A percentile compares a stretch with the other conserved stretches of the same genome.
Evolutionary conservation across 2,888 invertebrate genomes (phyloP).

Genomic region (Noctua comes): DNA sequence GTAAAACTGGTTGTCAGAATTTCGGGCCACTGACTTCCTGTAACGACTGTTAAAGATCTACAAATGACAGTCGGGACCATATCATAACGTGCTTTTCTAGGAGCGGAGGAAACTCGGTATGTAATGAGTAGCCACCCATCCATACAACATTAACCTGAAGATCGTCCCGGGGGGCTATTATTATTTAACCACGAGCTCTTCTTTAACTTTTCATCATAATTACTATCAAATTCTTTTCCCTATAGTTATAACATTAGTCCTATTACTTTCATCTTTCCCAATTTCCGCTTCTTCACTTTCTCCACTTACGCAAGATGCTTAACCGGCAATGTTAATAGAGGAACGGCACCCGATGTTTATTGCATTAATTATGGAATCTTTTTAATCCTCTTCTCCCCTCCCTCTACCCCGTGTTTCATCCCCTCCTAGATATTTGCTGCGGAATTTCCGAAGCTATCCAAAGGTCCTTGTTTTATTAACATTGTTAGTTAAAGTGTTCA

Average conservation of each 20-base stretch:
- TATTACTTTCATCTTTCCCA: not conserved
- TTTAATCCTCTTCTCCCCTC: constrained; percentile 63
- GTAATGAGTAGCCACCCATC: too few relatives aligned
- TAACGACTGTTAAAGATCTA: too few relatives aligned
- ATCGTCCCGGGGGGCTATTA: too few relatives aligned
- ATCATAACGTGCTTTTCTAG: too few relatives aligned
- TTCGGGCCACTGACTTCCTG: too few relatives aligned
- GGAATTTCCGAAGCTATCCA: constrained; percentile 19
- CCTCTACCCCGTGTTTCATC: constrained; percentile 19
- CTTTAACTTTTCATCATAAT: not conserved
- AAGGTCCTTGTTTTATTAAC: constrained; percentile 24
- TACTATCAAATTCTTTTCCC: not conserved
- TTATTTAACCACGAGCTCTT: too few relatives aligned
- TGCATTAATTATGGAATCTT: constrained; percentile 73
- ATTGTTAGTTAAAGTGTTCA: constrained; percentile 21
- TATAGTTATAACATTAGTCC: not conserved
- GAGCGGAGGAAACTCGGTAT: too few relatives aligned
- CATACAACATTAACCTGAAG: too few relatives aligned
- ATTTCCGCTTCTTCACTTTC: not conserved
- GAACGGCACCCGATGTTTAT: constrained; percentile 68
- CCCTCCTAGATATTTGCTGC: constrained; percentile 27
- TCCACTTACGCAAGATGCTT: constrained; percentile 27
- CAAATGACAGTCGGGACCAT: too few relatives aligned
- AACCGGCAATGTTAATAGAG: constrained; percentile 34
- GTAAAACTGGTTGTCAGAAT: too few relatives aligned